Evolutionary conservation across 2,113 vertebrate species (phyloP).

Genomic region (Megatriorchis doriae): DNA sequence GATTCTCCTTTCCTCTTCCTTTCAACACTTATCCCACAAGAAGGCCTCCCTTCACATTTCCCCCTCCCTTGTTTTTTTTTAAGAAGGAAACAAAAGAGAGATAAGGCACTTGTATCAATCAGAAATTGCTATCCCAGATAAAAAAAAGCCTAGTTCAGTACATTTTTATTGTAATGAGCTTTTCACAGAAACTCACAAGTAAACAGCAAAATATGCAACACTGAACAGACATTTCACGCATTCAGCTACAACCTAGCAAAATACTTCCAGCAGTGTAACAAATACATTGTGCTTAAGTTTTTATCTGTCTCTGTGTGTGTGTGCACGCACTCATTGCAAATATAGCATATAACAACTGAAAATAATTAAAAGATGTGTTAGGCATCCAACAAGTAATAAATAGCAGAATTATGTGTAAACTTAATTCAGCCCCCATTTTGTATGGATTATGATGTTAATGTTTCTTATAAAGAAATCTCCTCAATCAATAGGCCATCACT

Average conservation of each 20-base stretch:
- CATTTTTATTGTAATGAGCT: neutral
- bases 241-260: neutral
- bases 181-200: neutral
- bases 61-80: no score
- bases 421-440: neutral
- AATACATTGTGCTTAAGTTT: neutral
- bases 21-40: neutral
- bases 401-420: neutral
- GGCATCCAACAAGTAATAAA: neutral
- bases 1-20: neutral
- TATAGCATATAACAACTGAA: neutral
- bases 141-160: neutral
- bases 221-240: neutral
- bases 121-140: neutral
- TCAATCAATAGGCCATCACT: neutral
- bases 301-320: neutral
- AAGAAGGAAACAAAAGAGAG: neutral
- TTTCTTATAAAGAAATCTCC: neutral
- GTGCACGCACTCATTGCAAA: neutral
- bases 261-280: neutral
- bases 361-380: neutral
- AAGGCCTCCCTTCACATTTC: neutral
- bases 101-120: neutral
- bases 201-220: neutral
- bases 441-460: neutral